These are phyloP conservation scores for Nyctalus aviator DNA, from an alignment of 2,797 vertebrate species.

Conservation along the genomic window DNA sequence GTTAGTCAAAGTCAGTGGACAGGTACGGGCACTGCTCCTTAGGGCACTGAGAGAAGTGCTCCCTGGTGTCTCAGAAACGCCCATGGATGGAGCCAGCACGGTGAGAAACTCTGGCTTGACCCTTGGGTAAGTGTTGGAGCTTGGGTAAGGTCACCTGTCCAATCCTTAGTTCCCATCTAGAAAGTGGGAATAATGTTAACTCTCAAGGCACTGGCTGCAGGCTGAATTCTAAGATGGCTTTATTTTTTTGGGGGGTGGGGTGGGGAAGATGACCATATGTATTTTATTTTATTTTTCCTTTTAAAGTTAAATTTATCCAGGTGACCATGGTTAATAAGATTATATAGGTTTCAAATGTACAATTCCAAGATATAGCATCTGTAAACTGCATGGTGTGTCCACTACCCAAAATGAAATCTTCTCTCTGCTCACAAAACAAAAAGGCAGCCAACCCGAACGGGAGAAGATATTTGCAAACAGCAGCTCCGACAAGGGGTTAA, in stretches of 20 bases:
- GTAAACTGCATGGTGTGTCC: neutral
- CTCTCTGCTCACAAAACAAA: neutral
- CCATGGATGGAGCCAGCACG: rapidly evolving
- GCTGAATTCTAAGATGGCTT: neutral
- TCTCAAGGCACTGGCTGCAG: neutral
- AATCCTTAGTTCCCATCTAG: neutral
- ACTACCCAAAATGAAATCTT: neutral
- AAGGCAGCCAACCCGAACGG: neutral
- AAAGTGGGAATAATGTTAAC: neutral
- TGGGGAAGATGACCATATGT: neutral
- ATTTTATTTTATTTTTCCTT: neutral
- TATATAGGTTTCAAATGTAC: neutral
- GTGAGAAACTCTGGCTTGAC: neutral
- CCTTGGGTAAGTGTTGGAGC: neutral
- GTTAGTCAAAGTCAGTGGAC: neutral
- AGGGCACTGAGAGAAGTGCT: neutral
- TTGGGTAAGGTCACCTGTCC: neutral
- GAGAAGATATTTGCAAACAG: neutral
- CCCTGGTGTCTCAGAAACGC: rapidly evolving
- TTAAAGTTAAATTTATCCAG: neutral
- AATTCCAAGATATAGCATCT: neutral
- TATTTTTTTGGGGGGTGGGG: neutral
- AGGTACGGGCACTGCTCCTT: rapidly evolving
- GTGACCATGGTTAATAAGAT: neutral
- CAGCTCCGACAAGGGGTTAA: neutral